Evolutionary conservation across 92 coral and sea anemone species (phyloP).

Genomic region (Anthopleura xanthogrammica): DNA sequence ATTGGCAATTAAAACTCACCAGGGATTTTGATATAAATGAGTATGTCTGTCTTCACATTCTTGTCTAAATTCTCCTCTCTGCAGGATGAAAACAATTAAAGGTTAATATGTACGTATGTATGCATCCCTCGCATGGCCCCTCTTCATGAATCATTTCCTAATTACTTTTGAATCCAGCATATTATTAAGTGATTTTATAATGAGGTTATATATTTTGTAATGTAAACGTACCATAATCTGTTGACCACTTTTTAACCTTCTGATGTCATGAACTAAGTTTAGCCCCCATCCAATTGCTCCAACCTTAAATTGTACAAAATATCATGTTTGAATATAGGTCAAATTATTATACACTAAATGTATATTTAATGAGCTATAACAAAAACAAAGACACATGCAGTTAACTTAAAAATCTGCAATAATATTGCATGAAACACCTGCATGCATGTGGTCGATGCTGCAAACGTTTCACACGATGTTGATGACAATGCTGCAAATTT

Average conservation of each 20-base stretch:
- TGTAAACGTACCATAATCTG: constrained; percentile 79
- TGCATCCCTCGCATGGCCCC: background rate
- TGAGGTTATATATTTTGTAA: background rate
- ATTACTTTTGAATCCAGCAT: no score
- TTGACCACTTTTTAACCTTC: constrained; percentile 77
- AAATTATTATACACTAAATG: background rate
- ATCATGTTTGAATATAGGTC: background rate
- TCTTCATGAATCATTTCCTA: no score
- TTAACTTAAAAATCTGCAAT: no score
- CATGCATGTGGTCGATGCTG: no score
- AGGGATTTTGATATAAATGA: constrained; percentile 95
- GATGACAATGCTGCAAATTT: no score
- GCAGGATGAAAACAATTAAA: constrained; percentile 11
- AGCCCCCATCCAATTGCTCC: constrained; percentile 97
- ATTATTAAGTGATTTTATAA: background rate
- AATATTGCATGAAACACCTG: no score
- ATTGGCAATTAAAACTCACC: constrained; percentile 65
- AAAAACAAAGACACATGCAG: background rate
- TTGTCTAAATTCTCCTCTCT: constrained; percentile 90
- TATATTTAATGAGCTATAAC: no score
- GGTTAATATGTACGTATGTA: background rate
- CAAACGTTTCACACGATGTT: no score
- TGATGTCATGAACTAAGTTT: constrained; percentile 61
- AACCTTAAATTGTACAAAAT: constrained; percentile 44
- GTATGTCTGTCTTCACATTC: constrained; percentile 94